A percentile compares a stretch with the other conserved stretches of the same genome.
These are phyloP conservation scores for Tamandua tetradactyla DNA, from an alignment of 2,797 vertebrate genomes.

Conservation along the genomic window DNA sequence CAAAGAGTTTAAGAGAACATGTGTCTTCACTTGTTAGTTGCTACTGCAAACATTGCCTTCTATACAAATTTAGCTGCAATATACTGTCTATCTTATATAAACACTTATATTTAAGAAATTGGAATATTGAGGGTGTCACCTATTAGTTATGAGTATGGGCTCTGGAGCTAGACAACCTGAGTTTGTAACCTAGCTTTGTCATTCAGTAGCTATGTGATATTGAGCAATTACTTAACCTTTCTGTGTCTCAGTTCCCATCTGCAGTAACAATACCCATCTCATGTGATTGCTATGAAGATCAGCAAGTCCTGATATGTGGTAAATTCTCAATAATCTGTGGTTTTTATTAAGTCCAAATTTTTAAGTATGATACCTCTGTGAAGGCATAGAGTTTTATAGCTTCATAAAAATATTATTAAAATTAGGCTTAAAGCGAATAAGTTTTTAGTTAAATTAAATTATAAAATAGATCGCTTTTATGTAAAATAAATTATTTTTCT, in stretches of 20 bases:
- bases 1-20: neutral
- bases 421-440: neutral
- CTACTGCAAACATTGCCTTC: neutral
- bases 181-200: neutral
- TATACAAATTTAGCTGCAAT: neutral
- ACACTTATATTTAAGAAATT: neutral
- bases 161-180: neutral
- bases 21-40: neutral
- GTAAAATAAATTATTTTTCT: neutral
- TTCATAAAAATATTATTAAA: neutral
- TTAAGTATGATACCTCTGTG: neutral
- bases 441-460: neutral
- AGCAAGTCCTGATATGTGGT: neutral
- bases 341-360: neutral
- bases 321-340: neutral
- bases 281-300: neutral
- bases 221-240: neutral
- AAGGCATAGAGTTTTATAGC: neutral
- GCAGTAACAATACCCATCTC: neutral
- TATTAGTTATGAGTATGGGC: neutral
- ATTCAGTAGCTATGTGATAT: neutral
- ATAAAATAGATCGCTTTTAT: neutral
- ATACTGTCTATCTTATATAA: neutral
- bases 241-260: neutral
- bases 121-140: neutral